A percentile compares a stretch with the other conserved stretches of the same genome.
Evolutionary conservation across 2,888 invertebrate genomes (phyloP).

Genomic region (Spialia ferax): DNA sequence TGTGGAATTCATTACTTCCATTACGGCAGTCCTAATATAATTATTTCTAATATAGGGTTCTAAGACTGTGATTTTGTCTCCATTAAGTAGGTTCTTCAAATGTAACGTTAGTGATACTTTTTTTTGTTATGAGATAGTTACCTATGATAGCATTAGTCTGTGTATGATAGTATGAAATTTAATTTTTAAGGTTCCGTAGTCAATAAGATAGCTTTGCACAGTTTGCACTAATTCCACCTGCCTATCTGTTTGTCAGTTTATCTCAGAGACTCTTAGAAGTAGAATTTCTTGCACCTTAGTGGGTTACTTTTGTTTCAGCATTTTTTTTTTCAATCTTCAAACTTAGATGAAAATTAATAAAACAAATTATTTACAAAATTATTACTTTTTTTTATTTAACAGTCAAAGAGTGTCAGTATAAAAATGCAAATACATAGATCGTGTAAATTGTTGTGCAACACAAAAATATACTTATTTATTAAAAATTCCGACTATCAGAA

Average conservation of each 20-base stretch:
- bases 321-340: too few relatives aligned
- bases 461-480: not conserved
- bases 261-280: too few relatives aligned
- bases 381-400: conserved; percentile 44
- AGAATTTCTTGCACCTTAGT: too few relatives aligned
- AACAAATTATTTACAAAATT: conserved; percentile 40
- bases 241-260: too few relatives aligned
- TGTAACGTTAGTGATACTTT: too few relatives aligned
- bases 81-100: not conserved
- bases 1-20: not conserved
- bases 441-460: not conserved
- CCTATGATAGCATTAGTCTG: too few relatives aligned
- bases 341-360: conserved; percentile 6
- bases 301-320: too few relatives aligned
- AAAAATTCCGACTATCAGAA: not conserved
- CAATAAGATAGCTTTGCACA: too few relatives aligned
- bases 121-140: too few relatives aligned
- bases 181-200: too few relatives aligned
- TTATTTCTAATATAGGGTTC: not conserved
- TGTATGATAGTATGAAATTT: too few relatives aligned
- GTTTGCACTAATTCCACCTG: too few relatives aligned
- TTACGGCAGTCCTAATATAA: not conserved
- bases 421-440: conserved; percentile 22
- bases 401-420: conserved; percentile 30
- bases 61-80: not conserved